These are phyloP conservation scores for Enoplolaimus lenunculus DNA, from an alignment of 2,888 invertebrate species.

Conservation along the genomic window DNA sequence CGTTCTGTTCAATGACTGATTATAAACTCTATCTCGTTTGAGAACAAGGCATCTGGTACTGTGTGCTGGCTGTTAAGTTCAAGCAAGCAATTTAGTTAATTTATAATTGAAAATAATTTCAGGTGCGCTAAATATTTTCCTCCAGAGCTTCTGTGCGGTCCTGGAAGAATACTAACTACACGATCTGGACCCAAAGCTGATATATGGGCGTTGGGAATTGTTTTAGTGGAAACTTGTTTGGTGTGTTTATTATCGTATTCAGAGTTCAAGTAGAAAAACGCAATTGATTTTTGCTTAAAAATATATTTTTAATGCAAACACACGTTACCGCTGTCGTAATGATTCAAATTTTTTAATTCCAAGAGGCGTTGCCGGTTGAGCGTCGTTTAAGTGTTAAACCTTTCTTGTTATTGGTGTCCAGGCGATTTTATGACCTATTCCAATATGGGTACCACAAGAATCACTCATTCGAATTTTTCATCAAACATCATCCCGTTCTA, in stretches of 20 bases:
- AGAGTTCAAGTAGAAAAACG: too few species aligned
- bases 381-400: too few species aligned
- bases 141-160: slow-evolving; percentile 20
- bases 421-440: too few species aligned
- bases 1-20: background rate
- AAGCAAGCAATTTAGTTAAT: slow-evolving; percentile 13
- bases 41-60: background rate
- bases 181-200: slow-evolving; percentile 60
- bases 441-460: too few species aligned
- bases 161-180: slow-evolving; percentile 22
- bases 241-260: too few species aligned
- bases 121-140: slow-evolving; percentile 19
- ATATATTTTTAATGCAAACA: slow-evolving; percentile 16
- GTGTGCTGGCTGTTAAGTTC: slow-evolving; percentile 17
- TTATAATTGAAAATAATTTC: slow-evolving; percentile 5
- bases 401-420: too few species aligned
- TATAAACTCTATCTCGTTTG: background rate
- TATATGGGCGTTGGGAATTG: slow-evolving; percentile 83
- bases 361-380: too few species aligned
- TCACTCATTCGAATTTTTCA: too few species aligned
- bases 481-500: too few species aligned
- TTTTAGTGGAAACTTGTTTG: slow-evolving; percentile 63
- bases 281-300: slow-evolving; percentile 5
- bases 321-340: too few species aligned
- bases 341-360: too few species aligned